Base-by-base conservation (phyloP, 2,888 invertebrate genomes). In the Bugula neritina region DNA sequence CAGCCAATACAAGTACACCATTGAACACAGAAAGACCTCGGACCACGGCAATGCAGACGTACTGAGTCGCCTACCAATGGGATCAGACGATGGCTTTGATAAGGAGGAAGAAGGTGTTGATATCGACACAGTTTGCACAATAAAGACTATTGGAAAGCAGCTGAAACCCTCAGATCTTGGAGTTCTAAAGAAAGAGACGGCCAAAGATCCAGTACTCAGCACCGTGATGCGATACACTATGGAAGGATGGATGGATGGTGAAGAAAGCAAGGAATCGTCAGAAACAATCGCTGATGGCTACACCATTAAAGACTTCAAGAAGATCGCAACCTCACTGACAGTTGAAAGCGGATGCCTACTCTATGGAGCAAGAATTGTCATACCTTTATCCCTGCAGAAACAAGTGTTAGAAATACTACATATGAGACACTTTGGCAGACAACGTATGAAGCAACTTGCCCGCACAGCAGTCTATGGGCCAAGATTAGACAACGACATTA, bases 351-450 rank as follows among this genome's bases (percentile, higher is more conserved):
- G 75, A 3, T 73, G 76, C 72, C 35, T 80, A n/a, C 29, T 80
- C 27, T 71, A 74, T 25, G 74, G 73, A 25, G 57, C 73, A 17
- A 71, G 76, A 10, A 72, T 78, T 1, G 73, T 79, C 10, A 74
- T 80, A 57, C 79, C 80, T 10, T 31, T 27, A 13, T 54, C 57
- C 10, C 75, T 75, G 13, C 74, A 72, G 63, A 25, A 58, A n/a
- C 69, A 71, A 35, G 73, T 79, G 0, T 71, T 79, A 31, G 58
- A 71, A 35, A 72, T 72, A 69, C 73, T 79, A 1, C 78, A 80
- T 63, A 21, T 63, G 27, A 31, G 63, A 29, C 31, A 63, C 71
- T 77, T 76, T 5, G 79, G 79, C 0, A 75, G 75, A 34, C 54
- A 35, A 0, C 57, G 75, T 10, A 79, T 79, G 75, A 79, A 80